These are phyloP conservation scores for Limosa lapponica DNA, from an alignment of 2,797 vertebrate species.

Conservation along the genomic window DNA sequence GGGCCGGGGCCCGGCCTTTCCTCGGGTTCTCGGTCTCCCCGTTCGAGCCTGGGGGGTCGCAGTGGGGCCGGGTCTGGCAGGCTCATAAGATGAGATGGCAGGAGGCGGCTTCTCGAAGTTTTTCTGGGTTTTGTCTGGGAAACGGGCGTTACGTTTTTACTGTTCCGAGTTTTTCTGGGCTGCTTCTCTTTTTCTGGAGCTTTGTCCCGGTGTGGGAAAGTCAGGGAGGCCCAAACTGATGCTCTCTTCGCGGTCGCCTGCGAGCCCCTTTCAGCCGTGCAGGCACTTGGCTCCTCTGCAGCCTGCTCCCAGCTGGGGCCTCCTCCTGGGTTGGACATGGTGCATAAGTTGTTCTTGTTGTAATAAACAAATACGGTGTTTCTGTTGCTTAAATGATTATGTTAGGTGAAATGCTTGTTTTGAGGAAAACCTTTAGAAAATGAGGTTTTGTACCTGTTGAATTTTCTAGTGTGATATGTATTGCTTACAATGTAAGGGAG, in stretches of 20 bases:
- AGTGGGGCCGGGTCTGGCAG: not conserved
- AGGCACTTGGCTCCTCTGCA: not conserved
- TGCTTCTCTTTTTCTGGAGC: too few species aligned
- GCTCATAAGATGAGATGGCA: not conserved
- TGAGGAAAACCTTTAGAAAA: not conserved
- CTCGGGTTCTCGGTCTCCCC: not conserved
- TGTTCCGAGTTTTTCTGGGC: fast-evolving
- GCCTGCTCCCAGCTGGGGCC: not conserved
- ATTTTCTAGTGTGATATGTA: fast-evolving
- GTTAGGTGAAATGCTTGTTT: not conserved
- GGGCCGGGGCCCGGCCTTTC: not conserved
- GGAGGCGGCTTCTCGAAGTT: not conserved
- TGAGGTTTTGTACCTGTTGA: not conserved
- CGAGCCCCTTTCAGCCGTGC: not conserved
- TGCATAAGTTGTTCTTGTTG: fast-evolving
- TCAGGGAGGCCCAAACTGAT: fast-evolving
- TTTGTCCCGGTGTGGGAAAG: not conserved
- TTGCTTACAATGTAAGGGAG: fast-evolving
- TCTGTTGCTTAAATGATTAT: fast-evolving
- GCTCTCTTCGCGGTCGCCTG: not conserved
- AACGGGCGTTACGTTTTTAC: fast-evolving
- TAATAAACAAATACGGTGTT: not conserved
- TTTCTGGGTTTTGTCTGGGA: fast-evolving
- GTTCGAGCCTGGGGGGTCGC: not conserved
- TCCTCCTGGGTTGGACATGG: fast-evolving